Evolutionary conservation across 2,113 vertebrate genomes (phyloP).

Genomic region (Gallinago jamesoni): DNA sequence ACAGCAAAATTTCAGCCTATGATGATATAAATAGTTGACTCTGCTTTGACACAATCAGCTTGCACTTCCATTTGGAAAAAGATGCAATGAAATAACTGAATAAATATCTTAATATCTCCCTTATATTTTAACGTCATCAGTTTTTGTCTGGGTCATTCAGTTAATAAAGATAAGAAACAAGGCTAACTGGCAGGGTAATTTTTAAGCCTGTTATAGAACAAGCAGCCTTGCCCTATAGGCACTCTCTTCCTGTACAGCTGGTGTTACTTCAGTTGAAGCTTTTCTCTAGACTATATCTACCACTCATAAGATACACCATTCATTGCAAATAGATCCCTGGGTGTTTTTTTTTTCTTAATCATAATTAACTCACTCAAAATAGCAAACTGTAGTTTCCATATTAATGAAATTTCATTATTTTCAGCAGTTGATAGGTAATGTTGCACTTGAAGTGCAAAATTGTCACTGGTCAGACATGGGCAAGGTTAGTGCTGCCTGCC

Average conservation of each 20-base stretch:
- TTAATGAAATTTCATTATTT: background rate
- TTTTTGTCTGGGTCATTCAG: background rate
- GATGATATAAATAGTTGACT: background rate
- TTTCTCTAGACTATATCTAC: background rate
- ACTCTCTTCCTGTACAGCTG: background rate
- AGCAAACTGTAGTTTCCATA: background rate
- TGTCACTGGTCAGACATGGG: accelerated
- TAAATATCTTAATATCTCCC: background rate
- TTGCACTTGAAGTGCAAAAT: background rate
- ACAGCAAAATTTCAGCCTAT: background rate
- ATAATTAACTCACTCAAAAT: background rate
- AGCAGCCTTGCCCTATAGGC: background rate
- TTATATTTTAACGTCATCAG: background rate
- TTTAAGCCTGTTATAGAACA: background rate
- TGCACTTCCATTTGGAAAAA: background rate
- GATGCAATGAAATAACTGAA: background rate
- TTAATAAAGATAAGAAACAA: background rate
- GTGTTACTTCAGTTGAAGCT: background rate
- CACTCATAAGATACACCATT: background rate
- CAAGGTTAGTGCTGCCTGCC: background rate
- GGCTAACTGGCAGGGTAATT: background rate
- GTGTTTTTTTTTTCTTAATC: background rate
- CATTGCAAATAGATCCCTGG: background rate
- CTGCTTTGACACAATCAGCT: background rate
- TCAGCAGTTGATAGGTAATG: background rate